Percentiles rank a stretch among this genome's conserved stretches.
Evolutionary conservation across 1,140 invertebrate genomes (phyloP).

Genomic region (Cardiocondyla obscurior): DNA sequence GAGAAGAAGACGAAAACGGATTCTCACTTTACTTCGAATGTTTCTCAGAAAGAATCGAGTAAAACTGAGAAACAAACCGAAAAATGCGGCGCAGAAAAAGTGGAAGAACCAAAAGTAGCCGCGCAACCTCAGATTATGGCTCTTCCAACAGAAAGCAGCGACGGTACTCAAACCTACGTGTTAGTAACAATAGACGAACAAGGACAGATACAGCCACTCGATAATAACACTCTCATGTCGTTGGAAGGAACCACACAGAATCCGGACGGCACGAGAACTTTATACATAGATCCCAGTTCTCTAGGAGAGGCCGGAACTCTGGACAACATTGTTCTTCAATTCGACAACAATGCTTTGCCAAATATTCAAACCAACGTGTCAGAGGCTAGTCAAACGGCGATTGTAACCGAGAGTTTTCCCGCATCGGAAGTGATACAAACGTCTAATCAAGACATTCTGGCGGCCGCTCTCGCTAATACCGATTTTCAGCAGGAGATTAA

Average conservation of each 20-base stretch:
- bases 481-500: constrained; percentile 87
- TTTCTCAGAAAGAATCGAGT: constrained; percentile 49
- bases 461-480: constrained; percentile 90
- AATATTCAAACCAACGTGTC: constrained; percentile 62
- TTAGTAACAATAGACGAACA: constrained; percentile 87
- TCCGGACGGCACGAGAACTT: constrained; percentile 77
- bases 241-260: constrained; percentile 79
- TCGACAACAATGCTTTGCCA: constrained; percentile 79
- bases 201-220: constrained; percentile 88
- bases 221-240: constrained; percentile 86
- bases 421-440: constrained; percentile 73
- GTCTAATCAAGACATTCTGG: constrained; percentile 89
- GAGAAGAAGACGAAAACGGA: constrained; percentile 68
- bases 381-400: constrained; percentile 63
- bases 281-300: constrained; percentile 80
- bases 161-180: constrained; percentile 87
- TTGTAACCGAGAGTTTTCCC: constrained; percentile 71
- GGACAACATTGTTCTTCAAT: constrained; percentile 82
- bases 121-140: constrained; percentile 87
- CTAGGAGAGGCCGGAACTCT: constrained; percentile 75
- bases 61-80: constrained; percentile 76
- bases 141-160: constrained; percentile 87
- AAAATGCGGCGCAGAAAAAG: constrained; percentile 64
- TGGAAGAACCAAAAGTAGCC: constrained; percentile 77
- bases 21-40: constrained; percentile 45